phyloP scores from a whole-genome alignment of 2,888 invertebrate species.

The Pimpla rufipes region DNA sequence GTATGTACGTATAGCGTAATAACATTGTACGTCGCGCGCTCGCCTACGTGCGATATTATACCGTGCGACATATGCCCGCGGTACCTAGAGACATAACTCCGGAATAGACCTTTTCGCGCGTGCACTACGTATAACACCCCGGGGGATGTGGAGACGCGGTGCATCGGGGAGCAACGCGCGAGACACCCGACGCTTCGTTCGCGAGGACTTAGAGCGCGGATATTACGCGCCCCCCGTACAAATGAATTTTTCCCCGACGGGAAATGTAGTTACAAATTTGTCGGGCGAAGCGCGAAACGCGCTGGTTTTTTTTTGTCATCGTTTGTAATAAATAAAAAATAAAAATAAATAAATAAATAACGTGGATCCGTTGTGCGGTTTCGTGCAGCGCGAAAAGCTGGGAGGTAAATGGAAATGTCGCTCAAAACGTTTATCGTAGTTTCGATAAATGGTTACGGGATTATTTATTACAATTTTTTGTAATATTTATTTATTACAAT shows the following conservation, averaged over 20 bases:
- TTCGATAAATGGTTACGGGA: too few species aligned
- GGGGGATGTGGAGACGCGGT: not conserved
- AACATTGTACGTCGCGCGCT: slow-evolving; percentile 10
- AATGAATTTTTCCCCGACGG: not conserved
- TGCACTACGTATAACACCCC: slow-evolving; percentile 9
- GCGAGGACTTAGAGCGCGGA: not conserved
- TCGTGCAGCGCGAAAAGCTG: too few species aligned
- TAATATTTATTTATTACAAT: too few species aligned
- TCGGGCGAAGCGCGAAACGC: too few species aligned
- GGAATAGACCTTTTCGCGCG: slow-evolving; percentile 5
- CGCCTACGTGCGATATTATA: not conserved
- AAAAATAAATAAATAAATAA: too few species aligned
- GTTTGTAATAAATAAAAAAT: too few species aligned
- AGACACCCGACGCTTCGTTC: not conserved
- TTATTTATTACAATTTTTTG: too few species aligned
- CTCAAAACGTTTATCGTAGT: too few species aligned
- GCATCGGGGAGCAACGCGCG: not conserved
- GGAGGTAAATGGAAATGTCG: too few species aligned
- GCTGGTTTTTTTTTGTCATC: too few species aligned
- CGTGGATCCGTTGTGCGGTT: too few species aligned
- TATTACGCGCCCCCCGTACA: not conserved
- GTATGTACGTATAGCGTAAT: slow-evolving; percentile 8
- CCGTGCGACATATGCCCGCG: slow-evolving; percentile 4
- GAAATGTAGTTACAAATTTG: too few species aligned
- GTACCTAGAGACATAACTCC: slow-evolving; percentile 12